phyloP scores from a whole-genome alignment of 2,888 invertebrate genomes.

The Holacanthella duospinosa region DNA sequence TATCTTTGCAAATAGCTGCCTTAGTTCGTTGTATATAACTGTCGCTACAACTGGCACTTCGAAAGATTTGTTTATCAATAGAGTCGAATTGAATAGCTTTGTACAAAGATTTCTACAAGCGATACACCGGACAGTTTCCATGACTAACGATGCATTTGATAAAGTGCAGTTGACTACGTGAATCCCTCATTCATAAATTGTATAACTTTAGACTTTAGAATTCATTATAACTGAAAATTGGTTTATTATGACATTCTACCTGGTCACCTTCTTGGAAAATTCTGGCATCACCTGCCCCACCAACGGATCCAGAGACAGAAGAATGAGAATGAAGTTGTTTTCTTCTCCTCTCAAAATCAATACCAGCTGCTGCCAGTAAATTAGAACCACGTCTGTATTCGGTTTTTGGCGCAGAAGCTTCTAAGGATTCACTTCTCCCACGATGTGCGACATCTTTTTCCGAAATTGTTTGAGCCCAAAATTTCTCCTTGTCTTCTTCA shows the following conservation, averaged over 20 bases:
- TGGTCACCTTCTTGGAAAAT: constrained; percentile 34
- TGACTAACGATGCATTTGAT: no score
- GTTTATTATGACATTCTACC: constrained; percentile 13
- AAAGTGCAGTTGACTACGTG: not conserved
- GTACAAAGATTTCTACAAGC: no score
- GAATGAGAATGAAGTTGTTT: constrained; percentile 20
- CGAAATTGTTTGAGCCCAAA: not conserved
- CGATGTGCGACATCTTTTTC: not conserved
- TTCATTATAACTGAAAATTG: not conserved
- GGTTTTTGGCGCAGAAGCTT: not conserved
- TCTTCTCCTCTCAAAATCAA: constrained; percentile 32
- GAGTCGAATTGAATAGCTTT: no score
- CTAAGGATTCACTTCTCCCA: not conserved
- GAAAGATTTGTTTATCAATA: no score
- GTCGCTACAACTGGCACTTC: no score
- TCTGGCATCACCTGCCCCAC: constrained; percentile 15
- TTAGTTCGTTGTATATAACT: no score
- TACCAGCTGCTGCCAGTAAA: constrained; percentile 33
- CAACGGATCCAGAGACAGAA: not conserved
- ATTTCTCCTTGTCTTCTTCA: constrained; percentile 12
- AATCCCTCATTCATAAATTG: not conserved
- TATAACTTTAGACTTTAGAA: not conserved
- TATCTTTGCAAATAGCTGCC: no score
- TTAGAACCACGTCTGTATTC: constrained; percentile 29
- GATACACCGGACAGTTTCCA: no score